Base-by-base conservation (phyloP, 2,888 invertebrate genomes). In the Epiblema foenella region DNA sequence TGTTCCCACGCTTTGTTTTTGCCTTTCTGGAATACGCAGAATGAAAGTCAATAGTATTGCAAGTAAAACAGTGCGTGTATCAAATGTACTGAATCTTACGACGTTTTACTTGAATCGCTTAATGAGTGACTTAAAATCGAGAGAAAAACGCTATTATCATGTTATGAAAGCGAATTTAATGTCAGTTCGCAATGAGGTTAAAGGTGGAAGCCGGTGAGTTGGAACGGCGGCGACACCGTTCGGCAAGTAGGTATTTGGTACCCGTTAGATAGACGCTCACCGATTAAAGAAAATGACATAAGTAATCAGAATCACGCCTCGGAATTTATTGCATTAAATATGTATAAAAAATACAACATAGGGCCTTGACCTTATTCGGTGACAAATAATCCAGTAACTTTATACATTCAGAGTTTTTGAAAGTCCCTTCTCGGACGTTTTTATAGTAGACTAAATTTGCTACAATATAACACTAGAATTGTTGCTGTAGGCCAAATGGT, bases 1-100 rank as follows among this genome's bases (percentile, higher is more conserved):
- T 78, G 73, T 83, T 87, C 86, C 78, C 86, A 86, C 84, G 85
- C 75, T 82, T 79, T 79, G 80, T 73, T 81, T 83, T 68, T 72
- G 8, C 46, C 46, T n/a, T 46, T 46, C 73, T 60, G 67, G 71
- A 63, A 67, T 69, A 62, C 73, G 63, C 71, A 63, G 60, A 29
- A 46, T 52, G 65, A 70, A 69, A 73, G 79, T 5, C n/a, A 42
- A 15, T 42, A 15, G 2, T 39, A 39, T 10, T 10, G 9, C n/a
- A 39, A 10, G 11, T 39, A 39, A 39, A 39, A 42, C 42, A 42
- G 42, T 42, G 39, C 42, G 0, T 46, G 46, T 46, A n/a, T 46
- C 15, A 46, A 46, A 12, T 7, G 15, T 7, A 46, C 12, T 15
- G 15, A 46, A n/a, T 46, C 46, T 46, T 46, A 46, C 29, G 8